phyloP scores from a whole-genome alignment of 2,113 vertebrate species.

The Penelope pileata region DNA sequence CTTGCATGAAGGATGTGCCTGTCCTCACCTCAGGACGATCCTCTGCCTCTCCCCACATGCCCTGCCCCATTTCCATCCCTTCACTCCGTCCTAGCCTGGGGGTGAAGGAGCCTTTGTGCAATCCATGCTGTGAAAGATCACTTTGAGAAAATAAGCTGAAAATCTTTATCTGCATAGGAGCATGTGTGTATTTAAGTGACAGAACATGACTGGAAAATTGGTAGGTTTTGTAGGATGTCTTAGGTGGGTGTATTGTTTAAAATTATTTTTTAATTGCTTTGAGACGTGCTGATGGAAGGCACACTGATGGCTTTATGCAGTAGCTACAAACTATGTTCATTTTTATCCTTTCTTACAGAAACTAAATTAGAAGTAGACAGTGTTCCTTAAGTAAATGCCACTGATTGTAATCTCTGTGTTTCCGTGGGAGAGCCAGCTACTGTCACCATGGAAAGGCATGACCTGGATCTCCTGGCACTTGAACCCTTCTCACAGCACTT shows the following conservation, averaged over 20 bases:
- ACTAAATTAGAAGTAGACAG: neutral
- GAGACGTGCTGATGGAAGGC: neutral
- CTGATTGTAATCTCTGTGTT: neutral
- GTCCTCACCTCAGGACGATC: rapidly evolving
- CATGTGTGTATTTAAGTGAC: neutral
- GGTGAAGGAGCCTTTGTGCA: neutral
- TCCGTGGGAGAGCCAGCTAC: neutral
- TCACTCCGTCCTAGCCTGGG: neutral
- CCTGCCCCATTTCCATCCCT: rapidly evolving
- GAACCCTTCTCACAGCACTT: neutral
- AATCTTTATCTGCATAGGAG: neutral
- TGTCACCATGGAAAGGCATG: neutral
- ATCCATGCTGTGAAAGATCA: neutral
- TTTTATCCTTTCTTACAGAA: neutral
- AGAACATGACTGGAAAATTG: neutral
- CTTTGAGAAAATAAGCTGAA: neutral
- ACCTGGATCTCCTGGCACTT: neutral
- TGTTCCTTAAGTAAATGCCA: neutral
- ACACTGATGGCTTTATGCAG: neutral
- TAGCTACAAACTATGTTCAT: neutral
- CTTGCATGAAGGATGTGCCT: rapidly evolving
- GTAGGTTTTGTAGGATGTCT: neutral
- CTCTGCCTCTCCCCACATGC: neutral
- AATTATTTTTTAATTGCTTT: neutral
- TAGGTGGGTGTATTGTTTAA: neutral